Evolutionary conservation across 2,888 invertebrate species (phyloP).

Genomic region (Euclidia mi): DNA sequence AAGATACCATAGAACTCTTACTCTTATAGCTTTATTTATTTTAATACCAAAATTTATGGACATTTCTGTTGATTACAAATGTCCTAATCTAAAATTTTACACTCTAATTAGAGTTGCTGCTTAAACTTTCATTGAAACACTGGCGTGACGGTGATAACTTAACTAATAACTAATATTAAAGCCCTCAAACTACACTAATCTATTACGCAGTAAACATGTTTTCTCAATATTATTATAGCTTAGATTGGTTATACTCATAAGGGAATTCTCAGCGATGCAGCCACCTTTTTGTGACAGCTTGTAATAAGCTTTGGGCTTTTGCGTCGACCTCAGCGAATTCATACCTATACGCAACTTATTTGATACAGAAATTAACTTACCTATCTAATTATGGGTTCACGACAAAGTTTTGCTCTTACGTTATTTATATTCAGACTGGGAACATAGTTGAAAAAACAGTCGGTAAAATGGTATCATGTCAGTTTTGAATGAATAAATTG

Average conservation of each 20-base stretch:
- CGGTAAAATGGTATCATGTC: too few relatives aligned
- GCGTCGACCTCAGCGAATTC: conserved; percentile 61
- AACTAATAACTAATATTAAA: conserved; percentile 2
- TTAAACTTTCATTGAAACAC: too few relatives aligned
- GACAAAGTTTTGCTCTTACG: conserved; percentile 52
- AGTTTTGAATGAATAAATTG: too few relatives aligned
- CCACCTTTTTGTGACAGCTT: conserved; percentile 81
- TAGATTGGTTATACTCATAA: conserved; percentile 64
- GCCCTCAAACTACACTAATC: conserved; percentile 1
- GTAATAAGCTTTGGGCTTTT: conserved; percentile 85
- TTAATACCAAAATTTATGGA: too few relatives aligned
- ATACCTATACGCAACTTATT: conserved; percentile 62
- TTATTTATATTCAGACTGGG: conserved; percentile 45
- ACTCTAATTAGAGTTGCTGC: too few relatives aligned
- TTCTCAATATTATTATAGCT: conserved; percentile 59
- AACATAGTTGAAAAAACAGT: conserved; percentile 38
- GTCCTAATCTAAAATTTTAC: too few relatives aligned
- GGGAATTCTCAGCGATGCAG: conserved; percentile 66
- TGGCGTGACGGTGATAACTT: neutral
- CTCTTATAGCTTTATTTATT: too few relatives aligned
- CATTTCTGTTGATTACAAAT: too few relatives aligned
- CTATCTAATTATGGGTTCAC: conserved; percentile 56
- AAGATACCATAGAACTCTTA: too few relatives aligned
- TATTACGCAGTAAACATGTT: conserved; percentile 17
- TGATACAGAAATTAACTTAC: conserved; percentile 62